Base-by-base conservation (phyloP, 2,113 vertebrate genomes). In the Azemiops feae region DNA sequence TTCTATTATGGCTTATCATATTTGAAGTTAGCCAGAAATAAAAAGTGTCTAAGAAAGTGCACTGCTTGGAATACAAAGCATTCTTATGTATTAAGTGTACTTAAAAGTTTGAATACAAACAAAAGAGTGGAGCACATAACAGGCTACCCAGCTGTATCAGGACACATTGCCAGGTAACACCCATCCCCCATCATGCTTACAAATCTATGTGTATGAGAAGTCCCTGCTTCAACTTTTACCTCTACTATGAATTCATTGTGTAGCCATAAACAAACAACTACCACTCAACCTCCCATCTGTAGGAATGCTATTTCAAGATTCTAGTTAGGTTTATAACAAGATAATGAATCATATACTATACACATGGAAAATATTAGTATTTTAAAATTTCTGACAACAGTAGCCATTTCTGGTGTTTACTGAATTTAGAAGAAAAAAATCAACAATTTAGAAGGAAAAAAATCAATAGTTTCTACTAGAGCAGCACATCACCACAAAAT, bases 311-410 rank as follows among this genome's bases (percentile, higher is more conserved):
- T 47, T 22, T 23, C 23, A 55, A 45, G 6, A 81, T 85, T 27
- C 69, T 43, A 34, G 45, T 25, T 25, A 81, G n/a, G n/a, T 34
- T 53, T 91, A 25, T 69, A 91, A 39, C 30, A 81, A 53, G 47
- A 91, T 81, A 52, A 74, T 52, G 30, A n/a, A 91, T 81, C 30
- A 50, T 45, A 9, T n/a, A 50, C 39, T 58, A 69, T 64, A 90
- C 16, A 69, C 30, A 90, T 50, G 22, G 43, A 39, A 52, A 47
- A 43, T 64, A 58, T 60, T 3, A 7, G 5, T 14, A 4, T 11
- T 8, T 22, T 11, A 4, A 25, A 12, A 14, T 55, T 1, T 69
- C 5, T 45, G 3, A 3, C 0, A 22, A 0, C 50, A 18, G 20
- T 10, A 55, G 27, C 58, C 18, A n/a, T 74, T 64, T 92, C 30